Evolutionary conservation across 2,113 vertebrate genomes (phyloP).

Genomic region (Tragelaphus scriptus): DNA sequence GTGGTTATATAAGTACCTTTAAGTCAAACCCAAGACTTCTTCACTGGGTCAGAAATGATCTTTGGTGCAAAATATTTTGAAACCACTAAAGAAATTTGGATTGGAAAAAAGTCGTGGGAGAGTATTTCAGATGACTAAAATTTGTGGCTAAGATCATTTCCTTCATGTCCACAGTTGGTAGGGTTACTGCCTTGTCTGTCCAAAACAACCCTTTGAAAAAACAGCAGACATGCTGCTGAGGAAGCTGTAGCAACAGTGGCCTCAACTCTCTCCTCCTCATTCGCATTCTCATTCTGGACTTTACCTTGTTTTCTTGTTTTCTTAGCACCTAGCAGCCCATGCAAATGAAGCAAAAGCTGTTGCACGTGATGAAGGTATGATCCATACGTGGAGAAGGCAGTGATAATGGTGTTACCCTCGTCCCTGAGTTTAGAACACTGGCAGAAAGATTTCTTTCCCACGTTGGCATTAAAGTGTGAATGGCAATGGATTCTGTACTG

Average conservation of each 20-base stretch:
- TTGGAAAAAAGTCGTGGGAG: background rate
- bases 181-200: background rate
- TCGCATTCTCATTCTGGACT: background rate
- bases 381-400: background rate
- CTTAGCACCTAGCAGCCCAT: rapidly evolving
- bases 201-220: background rate
- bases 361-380: background rate
- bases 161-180: background rate
- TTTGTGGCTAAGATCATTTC: background rate
- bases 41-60: background rate
- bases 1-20: background rate
- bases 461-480: background rate
- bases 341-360: background rate
- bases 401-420: background rate
- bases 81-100: background rate
- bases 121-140: background rate
- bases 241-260: no score
- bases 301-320: background rate
- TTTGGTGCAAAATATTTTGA: background rate
- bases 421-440: background rate
- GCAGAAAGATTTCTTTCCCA: background rate
- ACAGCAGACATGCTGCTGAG: background rate
- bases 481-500: no score
- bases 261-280: background rate
- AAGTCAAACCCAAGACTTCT: background rate